Base-by-base conservation (phyloP, 2,888 invertebrate genomes). In the Drymonia ruficornis region DNA sequence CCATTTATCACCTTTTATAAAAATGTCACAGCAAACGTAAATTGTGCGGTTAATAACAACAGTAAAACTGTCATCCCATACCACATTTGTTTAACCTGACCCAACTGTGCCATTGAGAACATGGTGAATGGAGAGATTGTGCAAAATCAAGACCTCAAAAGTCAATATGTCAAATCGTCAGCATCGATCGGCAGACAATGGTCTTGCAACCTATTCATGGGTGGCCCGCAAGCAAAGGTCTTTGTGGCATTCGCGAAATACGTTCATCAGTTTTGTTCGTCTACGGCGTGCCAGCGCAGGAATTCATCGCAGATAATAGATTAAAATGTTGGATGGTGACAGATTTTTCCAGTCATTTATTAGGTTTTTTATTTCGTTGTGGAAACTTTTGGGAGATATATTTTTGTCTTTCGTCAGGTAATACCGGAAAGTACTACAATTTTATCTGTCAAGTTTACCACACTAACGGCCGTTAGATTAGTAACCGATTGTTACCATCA, bases 211-310 rank as follows among this genome's bases (percentile, higher is more conserved):
- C 55, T 84, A 83, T 83, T 85, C 81, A 84, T 80, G 89, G 89
- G 91, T 90, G 90, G 89, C 80, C 87, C 65, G 63, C 63, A 67
- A 70, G 67, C 70, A 72, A 75, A 63, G 59, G 61, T 67, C 72
- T 77, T 83, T 84, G 80, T 84, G 74, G 52, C 61, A 63, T 73
- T 71, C 70, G 66, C 72, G 65, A 82, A 84, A 87, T 86, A 78
- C 80, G 84, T 81, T 85, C 81, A 78, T 86, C 83, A 84, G 76
- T 76, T 78, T 76, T 84, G 81, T 83, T 71, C 63, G 72, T 56
- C 78, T 65, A 72, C 74, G 67, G 75, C 76, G 76, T 72, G 68
- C 72, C 69, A 54, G 40, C 45, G 12, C 43, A 44, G 49, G 52
- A 53, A 52, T 64, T 60, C 23, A 72, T 66, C 52, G 44, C 53